Evolutionary conservation across 2,888 invertebrate genomes (phyloP), one percentile per base, ranked within the genome.

Genomic region (Rambutsinella grinnellia): DNA sequence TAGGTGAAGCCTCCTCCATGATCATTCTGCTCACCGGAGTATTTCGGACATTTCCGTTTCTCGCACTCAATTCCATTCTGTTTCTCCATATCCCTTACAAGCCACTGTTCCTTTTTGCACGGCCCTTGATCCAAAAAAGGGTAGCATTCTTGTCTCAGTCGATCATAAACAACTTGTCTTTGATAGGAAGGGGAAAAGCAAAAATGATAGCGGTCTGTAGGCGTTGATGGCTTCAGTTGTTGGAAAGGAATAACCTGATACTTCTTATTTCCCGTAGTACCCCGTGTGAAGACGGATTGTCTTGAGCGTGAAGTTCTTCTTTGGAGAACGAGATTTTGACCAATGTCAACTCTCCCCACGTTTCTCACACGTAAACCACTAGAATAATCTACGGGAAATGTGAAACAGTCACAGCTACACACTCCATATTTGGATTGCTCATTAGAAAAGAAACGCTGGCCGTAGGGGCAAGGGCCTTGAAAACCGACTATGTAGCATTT

Each of bases 321-420:
- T 6, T 10, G 56, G 13, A 68, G 28, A 47, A 58, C 3, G 2
- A 60, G 10, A 23, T 60, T 68, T 15, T 58, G 19, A 3, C 23
- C 10, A 6, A 60, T 58, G n/a, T 58, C 60, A n/a, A 28, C 8
- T 24, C 19, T 17, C 15, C 10, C 6, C 60, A 28, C 60, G 26
- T 49, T 19, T 13, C 5, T 36, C 36, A 13, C 6, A 5, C 5
- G 36, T 13, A 5, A 8, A 5, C 13, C 6, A 8, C 13, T 13
- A 8, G 5, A 5, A 8, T 13, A 5, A 8, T 8, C 36, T 13
- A 36, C 36, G 5, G 5, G 5, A 5, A 8, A 1, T 5, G 63
- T 13, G 19, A 72, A 72, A 47, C 72, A 72, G 21, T 72, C 72
- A 21, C 72, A 72, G 46, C 60, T 72, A 49, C 72, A 72, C 2